phyloP scores from a whole-genome alignment of 2,888 invertebrate species.

The Drosophila quinaria region DNA sequence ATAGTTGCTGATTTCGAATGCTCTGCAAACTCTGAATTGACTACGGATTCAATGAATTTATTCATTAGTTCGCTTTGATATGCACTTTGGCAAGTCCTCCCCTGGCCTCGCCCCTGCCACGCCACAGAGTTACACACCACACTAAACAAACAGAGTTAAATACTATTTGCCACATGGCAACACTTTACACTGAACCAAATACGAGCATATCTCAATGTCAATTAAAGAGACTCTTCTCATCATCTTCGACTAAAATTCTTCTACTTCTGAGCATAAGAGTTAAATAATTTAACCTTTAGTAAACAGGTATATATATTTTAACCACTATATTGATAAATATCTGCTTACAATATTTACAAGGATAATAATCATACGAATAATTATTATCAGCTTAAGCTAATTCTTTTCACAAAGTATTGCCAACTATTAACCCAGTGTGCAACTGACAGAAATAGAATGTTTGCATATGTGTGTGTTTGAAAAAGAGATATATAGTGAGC shows the following conservation, averaged over 20 bases:
- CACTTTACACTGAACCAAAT: constrained; percentile 33
- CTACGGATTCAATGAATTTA: constrained; percentile 76
- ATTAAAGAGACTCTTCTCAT: not conserved
- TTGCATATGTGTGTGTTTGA: constrained; percentile 5
- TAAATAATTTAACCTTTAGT: not conserved
- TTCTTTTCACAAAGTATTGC: not conserved
- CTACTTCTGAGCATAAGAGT: too few relatives aligned
- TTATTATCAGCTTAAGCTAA: not conserved
- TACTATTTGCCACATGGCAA: constrained; percentile 61
- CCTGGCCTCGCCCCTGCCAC: constrained; percentile 7
- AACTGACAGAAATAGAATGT: constrained; percentile 11
- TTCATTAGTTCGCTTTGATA: constrained; percentile 79
- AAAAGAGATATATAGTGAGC: constrained; percentile 12
- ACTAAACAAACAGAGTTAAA: constrained; percentile 74
- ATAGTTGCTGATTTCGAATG: constrained; percentile 53
- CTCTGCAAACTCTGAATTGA: constrained; percentile 65
- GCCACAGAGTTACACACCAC: constrained; percentile 45
- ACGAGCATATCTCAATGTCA: not conserved
- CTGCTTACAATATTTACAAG: too few relatives aligned
- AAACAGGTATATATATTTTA: not conserved
- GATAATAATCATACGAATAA: too few relatives aligned
- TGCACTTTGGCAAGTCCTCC: constrained; percentile 51
- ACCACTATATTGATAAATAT: too few relatives aligned
- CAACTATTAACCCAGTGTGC: constrained; percentile 41
- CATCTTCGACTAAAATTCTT: too few relatives aligned